These are phyloP conservation scores for Carettochelys insculpta DNA, from an alignment of 2,113 vertebrate genomes.

Conservation along the genomic window DNA sequence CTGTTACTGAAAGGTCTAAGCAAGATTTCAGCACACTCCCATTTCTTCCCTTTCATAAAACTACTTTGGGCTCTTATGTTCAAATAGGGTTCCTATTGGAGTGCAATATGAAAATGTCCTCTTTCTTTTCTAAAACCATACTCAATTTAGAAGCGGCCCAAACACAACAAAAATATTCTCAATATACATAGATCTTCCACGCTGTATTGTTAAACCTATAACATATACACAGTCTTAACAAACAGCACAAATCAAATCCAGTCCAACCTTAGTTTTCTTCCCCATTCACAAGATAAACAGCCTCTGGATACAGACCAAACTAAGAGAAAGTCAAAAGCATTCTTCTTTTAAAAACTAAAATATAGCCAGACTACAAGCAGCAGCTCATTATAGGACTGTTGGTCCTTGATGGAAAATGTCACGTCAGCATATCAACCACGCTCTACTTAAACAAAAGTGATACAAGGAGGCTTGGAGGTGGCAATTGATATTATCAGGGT, in stretches of 20 bases:
- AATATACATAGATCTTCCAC: not conserved
- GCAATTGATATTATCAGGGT: not conserved
- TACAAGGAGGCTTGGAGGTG: not conserved
- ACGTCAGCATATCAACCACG: not conserved
- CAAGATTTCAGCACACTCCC: not conserved
- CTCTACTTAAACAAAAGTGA: not conserved
- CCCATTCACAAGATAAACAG: not conserved
- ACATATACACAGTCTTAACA: not conserved
- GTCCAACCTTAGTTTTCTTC: not conserved
- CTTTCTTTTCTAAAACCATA: not conserved
- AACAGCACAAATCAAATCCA: not conserved
- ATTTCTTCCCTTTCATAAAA: not conserved
- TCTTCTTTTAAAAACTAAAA: not conserved
- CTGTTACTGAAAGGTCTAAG: not conserved
- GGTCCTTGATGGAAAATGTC: not conserved
- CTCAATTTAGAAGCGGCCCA: not conserved
- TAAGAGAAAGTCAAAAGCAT: not conserved
- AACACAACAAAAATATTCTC: not conserved
- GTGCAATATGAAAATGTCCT: not conserved
- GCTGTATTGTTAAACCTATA: not conserved
- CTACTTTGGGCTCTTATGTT: not conserved
- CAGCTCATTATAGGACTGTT: not conserved
- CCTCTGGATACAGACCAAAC: not conserved
- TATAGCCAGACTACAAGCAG: not conserved
- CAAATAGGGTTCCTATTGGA: not conserved